Base-by-base conservation (phyloP, 2,888 invertebrate genomes). In the Phrixothrix hirtus region DNA sequence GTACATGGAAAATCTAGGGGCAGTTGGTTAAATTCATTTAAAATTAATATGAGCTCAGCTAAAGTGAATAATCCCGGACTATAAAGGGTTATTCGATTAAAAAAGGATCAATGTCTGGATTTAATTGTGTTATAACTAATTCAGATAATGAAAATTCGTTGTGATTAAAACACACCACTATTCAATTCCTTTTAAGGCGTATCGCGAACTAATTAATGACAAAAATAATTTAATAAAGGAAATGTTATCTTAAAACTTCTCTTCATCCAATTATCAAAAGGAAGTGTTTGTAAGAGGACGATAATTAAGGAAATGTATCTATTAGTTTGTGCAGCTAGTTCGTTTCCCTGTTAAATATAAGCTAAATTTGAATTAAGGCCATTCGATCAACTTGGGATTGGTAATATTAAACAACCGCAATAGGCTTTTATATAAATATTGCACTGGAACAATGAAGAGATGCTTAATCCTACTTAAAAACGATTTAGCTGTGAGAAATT, bases 341-440 rank as follows among this genome's bases (percentile, higher is more conserved):
- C 60, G 59, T 64, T 65, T 63, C 61, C 60, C n/a, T n/a, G 61
- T 51, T 55, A 50, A 63, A 57, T 55, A 53, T 65, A 68, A 66
- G 67, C 67, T 65, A 69, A 68, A 64, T 68, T 69, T 68, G 68
- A 69, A 69, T 69, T 69, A 67, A 65, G 67, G 66, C 54, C 66
- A 62, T 53, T 31, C 64, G 68, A 69, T 69, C 66, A 66, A 64
- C 62, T 62, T 60, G 53, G 63, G 63, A 60, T 52, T 66, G 63
- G 61, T 63, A 62, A 64, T 65, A 62, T 59, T 60, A 64, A 66
- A 65, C 64, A 63, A 63, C 62, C 60, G 59, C 63, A 64, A 62
- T 61, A 60, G 60, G 62, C 57, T 58, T 51, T 55, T 54, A 61
- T 66, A 68, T 64, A 66, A 65, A 68, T 68, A 65, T 66, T 63